Percentiles rank a stretch among this genome's conserved stretches.
These are phyloP conservation scores for Leptura quadrifasciata DNA, from an alignment of 2,888 invertebrate genomes.

Conservation along the genomic window DNA sequence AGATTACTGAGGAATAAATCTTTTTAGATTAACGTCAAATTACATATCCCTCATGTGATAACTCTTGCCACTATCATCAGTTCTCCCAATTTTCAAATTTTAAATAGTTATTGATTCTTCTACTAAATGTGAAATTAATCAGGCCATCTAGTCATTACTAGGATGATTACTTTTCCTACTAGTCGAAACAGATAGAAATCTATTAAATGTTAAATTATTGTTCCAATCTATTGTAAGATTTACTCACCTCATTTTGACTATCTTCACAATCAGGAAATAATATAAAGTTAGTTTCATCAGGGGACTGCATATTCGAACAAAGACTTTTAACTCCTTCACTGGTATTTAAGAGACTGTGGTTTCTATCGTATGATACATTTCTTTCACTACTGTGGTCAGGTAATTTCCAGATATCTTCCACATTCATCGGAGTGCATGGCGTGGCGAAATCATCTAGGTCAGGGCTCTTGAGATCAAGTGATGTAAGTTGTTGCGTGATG, in stretches of 20 bases:
- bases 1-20: too few relatives aligned
- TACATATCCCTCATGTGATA: too few relatives aligned
- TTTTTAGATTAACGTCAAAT: too few relatives aligned
- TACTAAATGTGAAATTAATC: too few relatives aligned
- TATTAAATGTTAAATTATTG: too few relatives aligned
- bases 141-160: too few relatives aligned
- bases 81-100: too few relatives aligned
- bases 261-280: slow-evolving; percentile 78
- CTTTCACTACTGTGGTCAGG: slow-evolving; percentile 58
- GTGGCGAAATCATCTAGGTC: slow-evolving; percentile 84
- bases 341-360: slow-evolving; percentile 68
- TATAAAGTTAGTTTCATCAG: slow-evolving; percentile 76
- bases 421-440: slow-evolving; percentile 79
- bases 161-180: too few relatives aligned
- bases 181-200: too few relatives aligned
- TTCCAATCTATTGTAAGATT: too few relatives aligned
- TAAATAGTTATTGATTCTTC: too few relatives aligned
- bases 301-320: slow-evolving; percentile 68
- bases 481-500: slow-evolving; percentile 85
- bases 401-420: slow-evolving; percentile 80
- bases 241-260: slow-evolving; percentile 53
- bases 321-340: slow-evolving; percentile 70
- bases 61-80: too few relatives aligned
- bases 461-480: slow-evolving; percentile 82
- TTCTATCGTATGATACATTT: slow-evolving; percentile 37